A percentile compares a stretch with the other conserved stretches of the same genome.
Conservation (phyloP, 2,888 invertebrate genomes). For the Drosophila multiciliata region DNA sequence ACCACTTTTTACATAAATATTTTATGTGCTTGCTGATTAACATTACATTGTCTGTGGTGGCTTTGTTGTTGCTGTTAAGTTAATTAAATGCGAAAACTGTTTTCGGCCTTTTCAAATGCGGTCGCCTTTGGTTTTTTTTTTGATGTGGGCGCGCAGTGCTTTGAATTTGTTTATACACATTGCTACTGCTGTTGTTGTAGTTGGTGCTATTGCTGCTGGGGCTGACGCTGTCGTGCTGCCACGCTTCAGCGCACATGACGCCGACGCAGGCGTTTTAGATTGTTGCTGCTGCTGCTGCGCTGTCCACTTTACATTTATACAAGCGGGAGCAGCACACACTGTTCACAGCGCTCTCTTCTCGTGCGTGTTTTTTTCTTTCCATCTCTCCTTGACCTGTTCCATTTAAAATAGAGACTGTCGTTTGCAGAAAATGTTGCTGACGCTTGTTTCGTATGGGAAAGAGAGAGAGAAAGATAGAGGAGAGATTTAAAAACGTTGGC, state of each 20-base stretch:
- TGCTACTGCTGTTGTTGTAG: conserved; percentile 31
- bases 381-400: conserved; percentile 42
- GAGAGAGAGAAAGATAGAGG: conserved; percentile 6
- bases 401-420: conserved; percentile 44
- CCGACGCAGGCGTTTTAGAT: conserved; percentile 54
- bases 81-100: conserved; percentile 75
- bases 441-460: conserved; percentile 25
- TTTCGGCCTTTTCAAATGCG: conserved; percentile 63
- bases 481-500: conserved; percentile 15
- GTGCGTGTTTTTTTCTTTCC: conserved; percentile 3
- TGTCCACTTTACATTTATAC: conserved; percentile 43
- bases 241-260: conserved; percentile 72
- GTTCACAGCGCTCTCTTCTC: conserved; percentile 7
- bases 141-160: conserved; percentile 70
- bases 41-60: conserved; percentile 26
- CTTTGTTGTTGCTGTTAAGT: conserved; percentile 39
- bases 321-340: conserved; percentile 50
- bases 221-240: conserved; percentile 42
- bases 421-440: conserved; percentile 55
- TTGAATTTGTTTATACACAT: conserved; percentile 74
- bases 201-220: conserved; percentile 17
- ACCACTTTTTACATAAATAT: conserved; percentile 59
- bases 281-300: conserved; percentile 51
- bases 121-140: conserved; percentile 42
- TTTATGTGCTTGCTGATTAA: conserved; percentile 59